A percentile compares a stretch with the other conserved stretches of the same genome.
Conservation (phyloP, 1,140 invertebrate genomes). For the Bombus huntii region DNA sequence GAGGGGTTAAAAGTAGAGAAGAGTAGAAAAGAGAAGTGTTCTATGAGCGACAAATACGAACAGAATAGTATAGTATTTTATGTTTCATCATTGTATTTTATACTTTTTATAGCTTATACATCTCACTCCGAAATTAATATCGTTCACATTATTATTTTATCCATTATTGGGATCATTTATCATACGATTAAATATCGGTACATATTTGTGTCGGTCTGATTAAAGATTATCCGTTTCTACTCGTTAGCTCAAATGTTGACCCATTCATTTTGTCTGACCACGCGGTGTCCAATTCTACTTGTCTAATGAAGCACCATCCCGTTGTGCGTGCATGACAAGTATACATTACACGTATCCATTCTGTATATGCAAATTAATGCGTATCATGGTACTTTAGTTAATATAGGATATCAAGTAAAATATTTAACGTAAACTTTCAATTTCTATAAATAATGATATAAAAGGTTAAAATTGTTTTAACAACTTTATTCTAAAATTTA, state of each 20-base stretch:
- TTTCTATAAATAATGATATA: neutral
- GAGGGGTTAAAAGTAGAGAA: no score
- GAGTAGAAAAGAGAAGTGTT: no score
- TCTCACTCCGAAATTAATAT: no score
- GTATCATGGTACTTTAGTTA: neutral
- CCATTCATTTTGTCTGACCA: slow-evolving; percentile 3
- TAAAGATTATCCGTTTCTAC: neutral
- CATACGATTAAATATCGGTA: neutral
- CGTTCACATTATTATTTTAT: neutral
- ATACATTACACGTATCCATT: neutral
- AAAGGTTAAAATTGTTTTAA: no score
- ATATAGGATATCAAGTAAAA: neutral
- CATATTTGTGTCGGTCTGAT: no score
- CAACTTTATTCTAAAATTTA: no score
- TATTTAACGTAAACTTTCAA: neutral
- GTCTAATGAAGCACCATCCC: neutral
- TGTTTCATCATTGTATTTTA: no score
- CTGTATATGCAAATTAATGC: neutral
- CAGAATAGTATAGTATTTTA: no score
- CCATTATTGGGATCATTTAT: no score
- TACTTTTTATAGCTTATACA: no score
- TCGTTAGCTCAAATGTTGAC: neutral
- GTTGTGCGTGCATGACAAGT: neutral
- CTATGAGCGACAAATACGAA: no score
- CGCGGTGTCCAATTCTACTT: slow-evolving; percentile 1